Percentiles rank a stretch among this genome's conserved stretches.
phyloP scores from a whole-genome alignment of 2,113 vertebrate species.

The Stomatorhinus ivindoensis region DNA sequence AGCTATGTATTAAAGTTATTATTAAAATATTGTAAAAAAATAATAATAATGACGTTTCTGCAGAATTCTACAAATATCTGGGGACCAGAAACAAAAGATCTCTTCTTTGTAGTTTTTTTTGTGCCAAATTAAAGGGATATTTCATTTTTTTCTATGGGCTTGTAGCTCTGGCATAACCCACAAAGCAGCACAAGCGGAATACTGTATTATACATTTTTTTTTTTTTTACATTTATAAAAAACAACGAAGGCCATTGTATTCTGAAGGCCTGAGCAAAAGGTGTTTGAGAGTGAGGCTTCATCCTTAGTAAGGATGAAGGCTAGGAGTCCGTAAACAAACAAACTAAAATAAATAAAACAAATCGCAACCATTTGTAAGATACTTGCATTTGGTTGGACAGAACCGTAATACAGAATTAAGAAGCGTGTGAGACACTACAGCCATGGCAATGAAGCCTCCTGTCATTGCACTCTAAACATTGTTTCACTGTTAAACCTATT shows the following conservation, averaged over 20 bases:
- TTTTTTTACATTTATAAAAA: background rate
- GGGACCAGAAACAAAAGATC: background rate
- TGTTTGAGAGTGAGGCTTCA: background rate
- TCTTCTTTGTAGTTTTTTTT: background rate
- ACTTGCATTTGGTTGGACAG: background rate
- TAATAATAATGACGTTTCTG: background rate
- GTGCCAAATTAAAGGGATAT: background rate
- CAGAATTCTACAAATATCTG: background rate
- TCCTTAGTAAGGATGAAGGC: background rate
- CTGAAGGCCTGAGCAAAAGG: background rate
- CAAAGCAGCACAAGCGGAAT: background rate
- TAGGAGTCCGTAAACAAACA: background rate
- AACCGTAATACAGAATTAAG: background rate
- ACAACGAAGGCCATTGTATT: background rate
- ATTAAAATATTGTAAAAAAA: background rate
- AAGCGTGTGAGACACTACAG: background rate
- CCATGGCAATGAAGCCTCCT: background rate
- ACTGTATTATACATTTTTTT: background rate
- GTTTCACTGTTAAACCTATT: background rate
- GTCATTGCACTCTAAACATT: background rate
- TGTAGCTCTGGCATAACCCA: background rate
- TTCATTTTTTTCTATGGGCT: background rate
- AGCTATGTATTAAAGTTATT: background rate
- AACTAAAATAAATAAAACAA: constrained; percentile 5
- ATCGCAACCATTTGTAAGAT: background rate